phyloP scores from a whole-genome alignment of 2,888 invertebrate species.

The Diplazon laetatorius region DNA sequence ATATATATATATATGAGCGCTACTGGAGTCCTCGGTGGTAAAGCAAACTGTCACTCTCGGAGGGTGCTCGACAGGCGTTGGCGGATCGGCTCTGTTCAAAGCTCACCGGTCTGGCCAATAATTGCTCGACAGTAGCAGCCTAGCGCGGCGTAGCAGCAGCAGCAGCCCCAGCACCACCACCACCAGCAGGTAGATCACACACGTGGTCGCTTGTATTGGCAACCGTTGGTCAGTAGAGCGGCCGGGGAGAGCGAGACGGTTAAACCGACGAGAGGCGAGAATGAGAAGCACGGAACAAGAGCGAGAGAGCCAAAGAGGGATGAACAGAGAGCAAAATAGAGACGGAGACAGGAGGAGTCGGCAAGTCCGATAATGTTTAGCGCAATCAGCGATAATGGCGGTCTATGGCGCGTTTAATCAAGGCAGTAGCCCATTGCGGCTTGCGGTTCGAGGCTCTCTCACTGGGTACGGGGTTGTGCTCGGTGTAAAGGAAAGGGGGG shows the following conservation, averaged over 20 bases:
- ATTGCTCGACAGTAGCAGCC: conserved; percentile 60
- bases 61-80: conserved; percentile 66
- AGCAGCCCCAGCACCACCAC: conserved; percentile 29
- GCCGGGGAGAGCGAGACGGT: conserved; percentile 27
- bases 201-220: conserved; percentile 59
- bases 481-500: conserved; percentile 78
- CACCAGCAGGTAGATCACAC: conserved; percentile 62
- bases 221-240: conserved; percentile 48
- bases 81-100: conserved; percentile 60
- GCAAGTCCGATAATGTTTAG: conserved; percentile 82
- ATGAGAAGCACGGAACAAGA: conserved; percentile 47
- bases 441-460: conserved; percentile 79
- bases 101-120: conserved; percentile 62
- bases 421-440: conserved; percentile 82
- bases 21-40: conserved; percentile 55
- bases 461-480: conserved; percentile 59
- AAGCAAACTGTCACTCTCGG: conserved; percentile 63
- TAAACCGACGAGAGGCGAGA: conserved; percentile 47
- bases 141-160: not conserved
- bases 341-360: conserved; percentile 65
- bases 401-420: conserved; percentile 83
- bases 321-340: conserved; percentile 58
- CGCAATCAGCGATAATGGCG: conserved; percentile 83
- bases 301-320: conserved; percentile 57
- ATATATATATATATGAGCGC: conserved; percentile 11